Conservation (phyloP, 2,113 vertebrate genomes). For the Salvelinus sp. region DNA sequence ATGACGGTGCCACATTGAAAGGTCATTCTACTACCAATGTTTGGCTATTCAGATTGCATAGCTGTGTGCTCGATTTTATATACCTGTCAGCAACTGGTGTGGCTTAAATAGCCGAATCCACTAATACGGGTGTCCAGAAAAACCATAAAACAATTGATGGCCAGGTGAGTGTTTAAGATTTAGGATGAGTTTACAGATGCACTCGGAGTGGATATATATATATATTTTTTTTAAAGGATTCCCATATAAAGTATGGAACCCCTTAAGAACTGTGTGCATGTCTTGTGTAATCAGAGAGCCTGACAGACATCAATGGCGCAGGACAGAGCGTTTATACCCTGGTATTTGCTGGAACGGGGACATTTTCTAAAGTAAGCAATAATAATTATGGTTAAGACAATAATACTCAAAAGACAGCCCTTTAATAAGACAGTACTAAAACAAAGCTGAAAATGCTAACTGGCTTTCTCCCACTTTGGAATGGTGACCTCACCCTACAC, state of each 20-base stretch:
- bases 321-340: not conserved
- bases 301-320: not conserved
- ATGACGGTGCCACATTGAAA: no score
- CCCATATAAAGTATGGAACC: not conserved
- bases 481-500: not conserved
- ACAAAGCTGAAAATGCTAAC: not conserved
- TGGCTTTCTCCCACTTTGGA: not conserved
- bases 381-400: not conserved
- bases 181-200: not conserved
- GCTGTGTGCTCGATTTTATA: no score
- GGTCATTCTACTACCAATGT: no score
- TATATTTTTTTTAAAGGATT: not conserved
- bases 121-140: no score
- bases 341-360: not conserved
- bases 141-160: no score
- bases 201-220: not conserved
- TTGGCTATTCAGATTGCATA: no score
- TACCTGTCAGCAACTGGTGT: no score
- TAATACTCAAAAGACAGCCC: not conserved
- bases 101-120: no score
- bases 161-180: not conserved
- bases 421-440: not conserved
- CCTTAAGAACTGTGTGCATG: not conserved
- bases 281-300: not conserved
- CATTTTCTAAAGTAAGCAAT: conserved; percentile 20